Evolutionary conservation across 2,797 vertebrate species (phyloP).

Genomic region (Rhodeus uyekii): DNA sequence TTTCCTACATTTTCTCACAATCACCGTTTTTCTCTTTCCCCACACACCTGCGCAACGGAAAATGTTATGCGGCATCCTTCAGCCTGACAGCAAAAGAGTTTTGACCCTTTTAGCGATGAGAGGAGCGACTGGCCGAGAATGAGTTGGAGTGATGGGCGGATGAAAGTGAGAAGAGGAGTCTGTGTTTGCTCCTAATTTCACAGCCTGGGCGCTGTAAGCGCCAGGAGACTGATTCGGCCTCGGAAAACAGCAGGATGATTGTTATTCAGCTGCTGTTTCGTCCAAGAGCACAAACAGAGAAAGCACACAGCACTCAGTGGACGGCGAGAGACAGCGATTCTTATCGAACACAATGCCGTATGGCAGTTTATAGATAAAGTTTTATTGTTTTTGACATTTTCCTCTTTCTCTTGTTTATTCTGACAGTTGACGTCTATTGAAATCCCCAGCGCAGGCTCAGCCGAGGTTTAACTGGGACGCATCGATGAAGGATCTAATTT

Average conservation of each 20-base stretch:
- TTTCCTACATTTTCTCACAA: not conserved
- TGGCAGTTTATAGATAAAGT: slow-evolving; percentile 19
- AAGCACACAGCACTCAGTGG: slow-evolving; percentile 29
- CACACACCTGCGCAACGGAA: not conserved
- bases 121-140: slow-evolving; percentile 11
- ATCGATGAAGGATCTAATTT: not conserved
- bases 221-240: slow-evolving; percentile 9
- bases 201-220: slow-evolving; percentile 13
- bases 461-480: not conserved
- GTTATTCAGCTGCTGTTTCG: slow-evolving; percentile 46
- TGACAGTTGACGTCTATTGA: not conserved
- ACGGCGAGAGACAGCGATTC: slow-evolving; percentile 5
- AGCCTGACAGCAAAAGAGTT: slow-evolving; percentile 26
- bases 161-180: slow-evolving; percentile 20
- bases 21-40: not conserved
- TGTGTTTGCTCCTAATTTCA: slow-evolving; percentile 43
- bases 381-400: slow-evolving; percentile 14
- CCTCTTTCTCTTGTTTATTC: not conserved
- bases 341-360: not conserved
- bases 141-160: not conserved
- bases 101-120: slow-evolving; percentile 24
- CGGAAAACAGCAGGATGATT: slow-evolving; percentile 41
- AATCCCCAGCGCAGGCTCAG: not conserved
- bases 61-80: not conserved
- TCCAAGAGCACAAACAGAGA: slow-evolving; percentile 30